A percentile compares a stretch with the other conserved stretches of the same genome.
Evolutionary conservation across 2,113 vertebrate genomes (phyloP).

Genomic region (Raja brachyura): DNA sequence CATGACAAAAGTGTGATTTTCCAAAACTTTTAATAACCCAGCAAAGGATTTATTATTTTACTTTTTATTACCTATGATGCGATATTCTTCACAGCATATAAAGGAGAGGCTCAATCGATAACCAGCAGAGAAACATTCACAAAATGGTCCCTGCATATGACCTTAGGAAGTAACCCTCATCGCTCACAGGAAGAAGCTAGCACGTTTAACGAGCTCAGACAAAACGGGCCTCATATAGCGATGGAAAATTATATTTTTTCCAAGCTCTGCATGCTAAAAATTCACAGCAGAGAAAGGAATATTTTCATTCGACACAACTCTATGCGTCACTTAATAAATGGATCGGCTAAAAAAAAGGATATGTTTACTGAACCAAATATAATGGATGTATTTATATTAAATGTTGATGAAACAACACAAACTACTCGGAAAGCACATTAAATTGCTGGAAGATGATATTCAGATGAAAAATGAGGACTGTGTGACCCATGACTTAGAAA

Average conservation of each 20-base stretch:
- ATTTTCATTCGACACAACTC: not conserved
- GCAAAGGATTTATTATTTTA: not conserved
- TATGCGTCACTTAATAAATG: not conserved
- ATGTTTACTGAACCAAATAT: not conserved
- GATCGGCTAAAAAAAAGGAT: not conserved
- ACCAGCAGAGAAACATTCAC: not conserved
- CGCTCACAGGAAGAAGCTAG: not conserved
- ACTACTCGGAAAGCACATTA: not conserved
- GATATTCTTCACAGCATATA: not conserved
- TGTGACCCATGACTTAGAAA: not conserved
- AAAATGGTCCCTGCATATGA: not conserved
- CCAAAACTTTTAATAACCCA: not conserved
- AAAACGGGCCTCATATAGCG: not conserved
- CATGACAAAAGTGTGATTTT: not conserved
- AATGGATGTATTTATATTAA: conserved; percentile 23
- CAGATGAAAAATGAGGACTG: not conserved
- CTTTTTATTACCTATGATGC: not conserved
- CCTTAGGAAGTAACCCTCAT: not conserved
- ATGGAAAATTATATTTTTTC: not conserved
- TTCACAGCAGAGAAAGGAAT: not conserved
- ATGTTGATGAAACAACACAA: not conserved
- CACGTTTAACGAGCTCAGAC: not conserved
- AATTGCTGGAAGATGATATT: not conserved
- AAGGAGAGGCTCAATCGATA: not conserved
- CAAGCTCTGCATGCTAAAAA: not conserved